Conservation (phyloP, 1,140 invertebrate species). For the Protaetia brevitarsis region DNA sequence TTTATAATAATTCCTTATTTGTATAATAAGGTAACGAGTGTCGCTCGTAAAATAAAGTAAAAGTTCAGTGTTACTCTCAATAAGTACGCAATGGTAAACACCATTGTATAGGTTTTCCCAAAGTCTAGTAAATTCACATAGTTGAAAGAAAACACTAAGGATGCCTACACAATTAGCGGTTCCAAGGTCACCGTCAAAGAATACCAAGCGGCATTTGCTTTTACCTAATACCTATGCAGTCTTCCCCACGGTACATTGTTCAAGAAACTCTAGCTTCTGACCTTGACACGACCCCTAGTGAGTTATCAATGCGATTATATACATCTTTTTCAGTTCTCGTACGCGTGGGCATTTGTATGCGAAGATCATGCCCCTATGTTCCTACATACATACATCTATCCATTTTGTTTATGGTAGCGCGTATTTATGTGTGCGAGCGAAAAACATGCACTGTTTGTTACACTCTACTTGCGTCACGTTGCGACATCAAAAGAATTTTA, state of each 20-base stretch:
- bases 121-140: neutral
- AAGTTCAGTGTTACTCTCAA: constrained; percentile 6
- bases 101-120: neutral
- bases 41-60: neutral
- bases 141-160: neutral
- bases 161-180: constrained; percentile 1
- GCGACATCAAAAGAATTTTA: constrained; percentile 18
- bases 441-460: constrained; percentile 16
- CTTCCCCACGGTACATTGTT: neutral
- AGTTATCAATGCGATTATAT: neutral
- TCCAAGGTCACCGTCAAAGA: neutral
- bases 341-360: neutral
- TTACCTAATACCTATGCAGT: neutral
- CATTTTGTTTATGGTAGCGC: constrained; percentile 10
- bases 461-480: constrained; percentile 17
- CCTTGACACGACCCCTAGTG: neutral
- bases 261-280: neutral
- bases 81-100: neutral
- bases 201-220: neutral
- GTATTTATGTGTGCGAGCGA: neutral
- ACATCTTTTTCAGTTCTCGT: neutral
- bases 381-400: neutral
- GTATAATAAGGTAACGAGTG: neutral
- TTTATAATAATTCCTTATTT: neutral
- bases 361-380: neutral